These are phyloP conservation scores for Caenorhabditis angaria DNA, from an alignment of 2,888 invertebrate genomes.

Conservation along the genomic window DNA sequence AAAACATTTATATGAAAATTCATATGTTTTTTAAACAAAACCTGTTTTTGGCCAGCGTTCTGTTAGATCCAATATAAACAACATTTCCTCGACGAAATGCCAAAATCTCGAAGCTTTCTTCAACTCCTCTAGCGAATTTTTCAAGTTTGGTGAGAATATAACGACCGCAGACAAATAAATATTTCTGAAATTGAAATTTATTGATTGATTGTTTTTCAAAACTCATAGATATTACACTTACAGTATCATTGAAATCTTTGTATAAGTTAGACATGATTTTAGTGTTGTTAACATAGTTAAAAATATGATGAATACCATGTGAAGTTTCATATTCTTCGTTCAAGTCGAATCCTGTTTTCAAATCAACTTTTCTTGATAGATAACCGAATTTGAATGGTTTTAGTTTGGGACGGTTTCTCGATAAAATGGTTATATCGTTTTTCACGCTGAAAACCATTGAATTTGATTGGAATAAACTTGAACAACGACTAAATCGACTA, in stretches of 20 bases:
- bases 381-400: not conserved
- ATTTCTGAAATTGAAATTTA: not conserved
- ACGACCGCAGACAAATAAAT: not conserved
- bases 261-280: not conserved
- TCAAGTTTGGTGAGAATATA: not conserved
- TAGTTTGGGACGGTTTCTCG: not conserved
- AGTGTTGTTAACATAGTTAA: not conserved
- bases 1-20: not conserved
- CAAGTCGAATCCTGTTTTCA: not conserved
- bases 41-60: not conserved
- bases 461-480: not conserved
- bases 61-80: conserved; percentile 28
- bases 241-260: not conserved
- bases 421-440: not conserved
- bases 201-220: too few species aligned
- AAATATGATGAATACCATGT: not conserved
- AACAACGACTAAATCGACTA: too few species aligned
- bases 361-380: not conserved
- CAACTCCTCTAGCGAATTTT: not conserved
- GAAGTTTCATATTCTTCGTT: too few species aligned
- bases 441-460: not conserved
- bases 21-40: not conserved
- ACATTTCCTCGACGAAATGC: conserved; percentile 22
- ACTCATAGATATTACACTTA: too few species aligned
- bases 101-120: conserved; percentile 12